Evolutionary conservation across 2,797 vertebrate species (phyloP), one percentile per base, ranked within the genome.

Genomic region (Mus minutoides): DNA sequence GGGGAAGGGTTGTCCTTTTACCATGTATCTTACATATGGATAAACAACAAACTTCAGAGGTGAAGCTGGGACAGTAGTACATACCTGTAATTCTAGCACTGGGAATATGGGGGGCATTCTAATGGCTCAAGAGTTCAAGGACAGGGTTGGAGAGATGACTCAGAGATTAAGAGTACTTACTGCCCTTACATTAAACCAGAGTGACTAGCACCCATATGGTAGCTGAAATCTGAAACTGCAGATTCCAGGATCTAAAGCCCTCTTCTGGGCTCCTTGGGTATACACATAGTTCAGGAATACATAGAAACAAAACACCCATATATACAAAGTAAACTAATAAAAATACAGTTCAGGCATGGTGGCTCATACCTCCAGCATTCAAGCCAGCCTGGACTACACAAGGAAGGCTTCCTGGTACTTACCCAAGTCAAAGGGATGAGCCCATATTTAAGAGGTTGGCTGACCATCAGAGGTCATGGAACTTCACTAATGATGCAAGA

Each of bases 11-110:
- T 8, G 0, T 21, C 12, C 46, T 94, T 89, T 89, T 14, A 91
- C 24, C 56, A 88, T 17, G 86, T 37, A 84, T 49, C 64, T 94
- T 93, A 87, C 9, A 86, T 16, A 52, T 16, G 62, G 43, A 76
- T 64, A 60, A 94, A 82, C 43, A 95, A 80, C 46, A 89, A 88
- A 93, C 29, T 79, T n/a, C 52, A 37, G 52, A 96, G 85, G 19
- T 90, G 34, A 77, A 34, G n/a, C 67, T 29, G 67, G n/a, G 11
- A 34, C 6, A 6, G 17, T 43, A 43, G 10, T 4, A 73, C 6
- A 16, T 43, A 29, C 17, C 86, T 40, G 0, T 6, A 52, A 71
- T 29, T 37, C 67, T 31, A 75, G 2, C 29, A 34, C 11, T 43
- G n/a, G 26, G 17, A 12, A 58, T 43, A 31, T 21, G 14, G 49